These are phyloP conservation scores for Decapterus maruadsi DNA, from an alignment of 2,797 vertebrate species.

Conservation along the genomic window DNA sequence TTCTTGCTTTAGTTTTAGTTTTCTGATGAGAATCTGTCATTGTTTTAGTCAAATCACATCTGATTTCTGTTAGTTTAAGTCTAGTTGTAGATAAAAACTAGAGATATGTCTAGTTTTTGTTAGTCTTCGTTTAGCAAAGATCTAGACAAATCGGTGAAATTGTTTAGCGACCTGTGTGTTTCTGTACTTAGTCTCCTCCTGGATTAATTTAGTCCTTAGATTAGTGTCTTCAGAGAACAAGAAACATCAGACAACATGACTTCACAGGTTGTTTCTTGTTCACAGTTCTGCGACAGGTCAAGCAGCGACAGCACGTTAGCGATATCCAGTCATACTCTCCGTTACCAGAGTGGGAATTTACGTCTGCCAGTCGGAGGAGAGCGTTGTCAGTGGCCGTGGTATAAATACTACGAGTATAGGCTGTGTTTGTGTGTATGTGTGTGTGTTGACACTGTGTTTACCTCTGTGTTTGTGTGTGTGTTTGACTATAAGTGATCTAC, in stretches of 20 bases:
- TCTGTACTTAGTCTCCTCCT: neutral
- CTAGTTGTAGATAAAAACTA: no score
- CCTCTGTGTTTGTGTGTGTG: constrained; percentile 1
- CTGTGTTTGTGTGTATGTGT: neutral
- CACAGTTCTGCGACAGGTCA: neutral
- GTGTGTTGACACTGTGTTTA: neutral
- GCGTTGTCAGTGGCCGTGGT: neutral
- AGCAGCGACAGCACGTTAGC: no score
- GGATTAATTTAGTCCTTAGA: neutral
- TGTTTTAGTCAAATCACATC: no score
- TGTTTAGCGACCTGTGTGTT: neutral
- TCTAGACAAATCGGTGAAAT: no score
- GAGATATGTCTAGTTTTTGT: no score
- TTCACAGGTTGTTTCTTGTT: neutral
- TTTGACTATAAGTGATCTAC: constrained; percentile 14
- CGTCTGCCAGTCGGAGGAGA: neutral
- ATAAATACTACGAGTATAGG: neutral
- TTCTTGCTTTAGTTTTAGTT: no score
- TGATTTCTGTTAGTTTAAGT: no score
- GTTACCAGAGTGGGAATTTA: neutral
- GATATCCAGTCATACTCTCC: neutral
- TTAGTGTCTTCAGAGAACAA: neutral
- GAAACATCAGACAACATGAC: neutral
- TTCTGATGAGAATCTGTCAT: no score
- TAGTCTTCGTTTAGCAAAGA: no score